Evolutionary conservation across 2,888 invertebrate species (phyloP).

Genomic region (Andrena marginata): DNA sequence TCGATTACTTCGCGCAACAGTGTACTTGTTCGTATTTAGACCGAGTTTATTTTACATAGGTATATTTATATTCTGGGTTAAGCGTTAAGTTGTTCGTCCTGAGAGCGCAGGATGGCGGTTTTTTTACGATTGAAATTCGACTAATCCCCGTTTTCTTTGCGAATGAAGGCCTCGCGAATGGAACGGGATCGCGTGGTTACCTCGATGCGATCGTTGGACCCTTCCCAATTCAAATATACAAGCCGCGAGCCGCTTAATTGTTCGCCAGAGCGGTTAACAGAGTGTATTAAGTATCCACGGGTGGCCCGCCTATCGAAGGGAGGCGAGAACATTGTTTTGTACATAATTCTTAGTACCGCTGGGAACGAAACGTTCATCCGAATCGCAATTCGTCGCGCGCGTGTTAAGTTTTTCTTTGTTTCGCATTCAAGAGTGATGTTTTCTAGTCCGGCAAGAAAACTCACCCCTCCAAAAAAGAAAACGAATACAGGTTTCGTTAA

Average conservation of each 20-base stretch:
- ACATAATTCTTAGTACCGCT: constrained; percentile 17
- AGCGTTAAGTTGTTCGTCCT: constrained; percentile 49
- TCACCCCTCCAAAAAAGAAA: not conserved
- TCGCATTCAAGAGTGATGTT: constrained; percentile 1
- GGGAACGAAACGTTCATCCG: constrained; percentile 10
- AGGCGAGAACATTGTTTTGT: constrained; percentile 26
- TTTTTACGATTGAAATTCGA: constrained; percentile 6
- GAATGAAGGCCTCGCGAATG: not conserved
- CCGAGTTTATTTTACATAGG: constrained; percentile 63
- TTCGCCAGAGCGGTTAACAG: not conserved
- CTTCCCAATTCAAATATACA: not conserved
- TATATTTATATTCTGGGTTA: constrained; percentile 63
- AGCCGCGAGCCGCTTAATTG: not conserved
- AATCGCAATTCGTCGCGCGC: constrained; percentile 1
- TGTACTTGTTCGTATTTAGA: constrained; percentile 50
- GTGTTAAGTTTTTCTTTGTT: not conserved
- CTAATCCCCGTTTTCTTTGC: not conserved
- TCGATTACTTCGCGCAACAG: constrained; percentile 13
- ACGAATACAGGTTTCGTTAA: not conserved
- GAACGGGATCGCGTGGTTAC: not conserved
- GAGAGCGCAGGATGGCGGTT: not conserved
- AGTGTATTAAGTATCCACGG: not conserved
- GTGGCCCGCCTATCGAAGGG: not conserved
- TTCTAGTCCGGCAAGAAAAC: constrained; percentile 18
- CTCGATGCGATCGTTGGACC: not conserved